Evolutionary conservation across 23 tunicate genomes (phyloP).

Genomic region (Diplosoma virens): DNA sequence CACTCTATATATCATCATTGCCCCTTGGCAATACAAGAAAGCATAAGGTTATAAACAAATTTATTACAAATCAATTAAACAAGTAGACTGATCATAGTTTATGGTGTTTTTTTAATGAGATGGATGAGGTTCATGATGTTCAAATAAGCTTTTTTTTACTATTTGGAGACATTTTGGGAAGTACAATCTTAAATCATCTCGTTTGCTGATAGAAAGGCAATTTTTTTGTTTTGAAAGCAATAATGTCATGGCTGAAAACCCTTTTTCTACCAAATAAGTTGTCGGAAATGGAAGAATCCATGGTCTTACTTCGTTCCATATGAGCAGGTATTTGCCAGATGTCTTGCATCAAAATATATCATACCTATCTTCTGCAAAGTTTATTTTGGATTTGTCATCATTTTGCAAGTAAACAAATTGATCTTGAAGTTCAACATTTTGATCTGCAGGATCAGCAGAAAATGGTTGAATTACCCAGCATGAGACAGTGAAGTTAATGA

Average conservation of each 20-base stretch:
- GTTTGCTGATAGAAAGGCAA: slow-evolving; percentile 40
- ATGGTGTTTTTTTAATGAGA: no score
- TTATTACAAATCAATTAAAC: no score
- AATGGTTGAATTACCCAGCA: slow-evolving; percentile 41
- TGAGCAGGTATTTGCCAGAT: slow-evolving; percentile 45
- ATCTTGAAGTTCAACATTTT: slow-evolving; percentile 49
- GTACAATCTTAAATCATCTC: slow-evolving; percentile 33
- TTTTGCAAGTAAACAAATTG: slow-evolving; percentile 42
- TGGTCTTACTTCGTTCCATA: slow-evolving; percentile 36
- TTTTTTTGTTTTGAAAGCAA: slow-evolving; percentile 47
- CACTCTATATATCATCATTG: no score
- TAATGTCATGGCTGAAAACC: slow-evolving; percentile 34
- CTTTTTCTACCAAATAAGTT: slow-evolving; percentile 42
- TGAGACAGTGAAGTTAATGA: slow-evolving; percentile 19
- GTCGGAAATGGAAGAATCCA: slow-evolving; percentile 31
- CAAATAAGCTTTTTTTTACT: no score
- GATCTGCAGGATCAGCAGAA: slow-evolving; percentile 44
- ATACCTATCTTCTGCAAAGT: slow-evolving; percentile 27
- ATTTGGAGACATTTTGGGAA: no score
- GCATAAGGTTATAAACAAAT: no score
- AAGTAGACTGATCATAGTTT: no score
- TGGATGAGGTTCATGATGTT: no score
- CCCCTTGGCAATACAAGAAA: no score
- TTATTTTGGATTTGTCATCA: slow-evolving; percentile 33
- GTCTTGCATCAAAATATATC: slow-evolving; percentile 38